Percentiles rank a stretch among this genome's conserved stretches.
Conservation (phyloP, 2,888 invertebrate genomes). For the Scelioninae gen. 2 region DNA sequence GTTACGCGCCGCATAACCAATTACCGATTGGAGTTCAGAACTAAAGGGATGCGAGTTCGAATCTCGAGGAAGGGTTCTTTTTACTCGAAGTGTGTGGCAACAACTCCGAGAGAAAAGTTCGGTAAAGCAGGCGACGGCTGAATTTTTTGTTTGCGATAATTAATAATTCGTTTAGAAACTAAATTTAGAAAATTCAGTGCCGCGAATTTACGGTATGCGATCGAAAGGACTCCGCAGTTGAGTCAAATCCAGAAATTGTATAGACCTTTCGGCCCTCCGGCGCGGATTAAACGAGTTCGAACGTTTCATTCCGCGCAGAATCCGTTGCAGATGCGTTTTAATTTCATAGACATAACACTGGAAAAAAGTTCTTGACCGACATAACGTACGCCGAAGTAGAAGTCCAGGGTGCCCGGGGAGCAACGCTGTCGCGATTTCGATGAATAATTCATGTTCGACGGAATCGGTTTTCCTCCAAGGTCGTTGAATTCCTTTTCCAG, state of each 20-base stretch:
- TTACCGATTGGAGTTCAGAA: no score
- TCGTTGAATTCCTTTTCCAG: slow-evolving; percentile 43
- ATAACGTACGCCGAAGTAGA: slow-evolving; percentile 29
- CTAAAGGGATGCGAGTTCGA: no score
- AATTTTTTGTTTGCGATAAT: no score
- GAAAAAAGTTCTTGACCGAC: slow-evolving; percentile 22
- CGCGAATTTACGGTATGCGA: no score
- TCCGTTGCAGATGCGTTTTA: slow-evolving; percentile 23
- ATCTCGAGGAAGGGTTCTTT: no score
- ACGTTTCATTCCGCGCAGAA: slow-evolving; percentile 26
- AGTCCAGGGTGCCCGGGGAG: slow-evolving; percentile 29
- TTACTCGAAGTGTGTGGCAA: no score
- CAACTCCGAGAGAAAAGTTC: no score
- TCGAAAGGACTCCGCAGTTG: slow-evolving; percentile 21
- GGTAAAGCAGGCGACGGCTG: no score
- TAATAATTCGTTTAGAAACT: no score
- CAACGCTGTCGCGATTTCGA: slow-evolving; percentile 13
- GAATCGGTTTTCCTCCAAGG: slow-evolving; percentile 48
- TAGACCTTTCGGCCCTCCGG: no score
- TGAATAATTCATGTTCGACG: slow-evolving; percentile 48
- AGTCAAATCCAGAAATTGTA: slow-evolving; percentile 20
- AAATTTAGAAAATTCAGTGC: no score
- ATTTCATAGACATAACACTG: slow-evolving; percentile 23
- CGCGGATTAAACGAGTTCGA: slow-evolving; percentile 9
- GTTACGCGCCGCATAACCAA: no score